Percentiles rank a stretch among this genome's conserved stretches.
Conservation (phyloP, 2,888 invertebrate genomes). For the Aphidius colemani region DNA sequence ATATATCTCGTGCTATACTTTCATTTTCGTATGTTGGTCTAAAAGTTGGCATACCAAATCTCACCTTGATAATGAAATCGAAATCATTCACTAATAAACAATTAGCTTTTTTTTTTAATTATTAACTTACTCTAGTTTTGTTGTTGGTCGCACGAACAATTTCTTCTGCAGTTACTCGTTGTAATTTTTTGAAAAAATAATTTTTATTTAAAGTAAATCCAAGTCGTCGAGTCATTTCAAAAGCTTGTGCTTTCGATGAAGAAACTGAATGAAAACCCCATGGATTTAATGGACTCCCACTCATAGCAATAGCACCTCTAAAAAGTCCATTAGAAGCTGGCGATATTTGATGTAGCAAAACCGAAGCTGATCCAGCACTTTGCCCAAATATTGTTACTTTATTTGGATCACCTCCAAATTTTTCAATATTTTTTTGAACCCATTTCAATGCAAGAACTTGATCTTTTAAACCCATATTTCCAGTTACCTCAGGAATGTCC, state of each 20-base stretch:
- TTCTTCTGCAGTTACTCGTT: background rate
- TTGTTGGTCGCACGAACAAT: background rate
- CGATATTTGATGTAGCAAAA: slow-evolving; percentile 38
- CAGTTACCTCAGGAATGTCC: slow-evolving; percentile 37
- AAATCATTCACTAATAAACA: no score
- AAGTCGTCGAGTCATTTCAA: background rate
- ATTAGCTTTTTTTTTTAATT: no score
- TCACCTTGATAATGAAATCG: no score
- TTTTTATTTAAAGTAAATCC: slow-evolving; percentile 4
- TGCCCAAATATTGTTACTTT: slow-evolving; percentile 64
- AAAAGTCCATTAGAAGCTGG: slow-evolving; percentile 59
- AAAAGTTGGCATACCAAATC: slow-evolving; percentile 28
- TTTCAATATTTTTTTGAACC: slow-evolving; percentile 62
- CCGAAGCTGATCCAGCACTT: slow-evolving; percentile 61
- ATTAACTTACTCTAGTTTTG: no score
- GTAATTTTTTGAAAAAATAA: slow-evolving; percentile 2
- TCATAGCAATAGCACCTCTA: slow-evolving; percentile 64
- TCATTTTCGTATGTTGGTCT: background rate
- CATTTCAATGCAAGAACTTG: slow-evolving; percentile 53
- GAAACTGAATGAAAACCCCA: slow-evolving; percentile 57
- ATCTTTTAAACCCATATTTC: slow-evolving; percentile 55
- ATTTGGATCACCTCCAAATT: slow-evolving; percentile 62
- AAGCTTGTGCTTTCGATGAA: slow-evolving; percentile 37
- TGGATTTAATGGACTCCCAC: slow-evolving; percentile 62
- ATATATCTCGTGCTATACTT: slow-evolving; percentile 29